phyloP scores from a whole-genome alignment of 2,113 vertebrate genomes.

The Centrocercus urophasianus region DNA sequence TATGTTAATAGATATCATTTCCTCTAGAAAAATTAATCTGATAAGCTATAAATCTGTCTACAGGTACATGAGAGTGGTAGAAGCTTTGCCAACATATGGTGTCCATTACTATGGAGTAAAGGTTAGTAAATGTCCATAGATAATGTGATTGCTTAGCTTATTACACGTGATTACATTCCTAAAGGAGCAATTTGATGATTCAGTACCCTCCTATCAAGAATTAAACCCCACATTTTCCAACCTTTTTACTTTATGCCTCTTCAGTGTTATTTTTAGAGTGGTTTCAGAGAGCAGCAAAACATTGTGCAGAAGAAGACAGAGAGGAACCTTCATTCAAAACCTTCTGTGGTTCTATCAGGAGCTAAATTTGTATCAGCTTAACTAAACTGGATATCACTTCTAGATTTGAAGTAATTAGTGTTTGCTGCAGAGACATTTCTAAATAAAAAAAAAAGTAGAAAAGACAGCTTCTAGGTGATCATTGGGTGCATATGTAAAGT shows the following conservation, averaged over 20 bases:
- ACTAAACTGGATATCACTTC: slow-evolving; percentile 26
- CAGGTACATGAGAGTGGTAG: slow-evolving; percentile 95
- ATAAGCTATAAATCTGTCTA: slow-evolving; percentile 61
- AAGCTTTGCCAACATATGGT: slow-evolving; percentile 95
- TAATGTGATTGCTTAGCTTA: slow-evolving; percentile 33
- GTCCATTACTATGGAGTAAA: slow-evolving; percentile 98
- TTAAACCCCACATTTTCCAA: slow-evolving; percentile 27
- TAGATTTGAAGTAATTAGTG: neutral
- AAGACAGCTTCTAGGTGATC: neutral
- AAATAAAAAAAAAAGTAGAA: neutral
- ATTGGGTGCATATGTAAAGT: neutral
- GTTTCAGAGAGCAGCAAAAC: neutral
- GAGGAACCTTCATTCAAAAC: neutral
- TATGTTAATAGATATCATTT: slow-evolving; percentile 22
- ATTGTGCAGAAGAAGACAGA: neutral
- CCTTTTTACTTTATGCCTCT: neutral
- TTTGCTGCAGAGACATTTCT: neutral
- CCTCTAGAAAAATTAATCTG: slow-evolving; percentile 29
- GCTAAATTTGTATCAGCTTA: neutral
- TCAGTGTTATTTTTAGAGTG: neutral
- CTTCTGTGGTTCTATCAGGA: neutral
- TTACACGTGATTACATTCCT: slow-evolving; percentile 31
- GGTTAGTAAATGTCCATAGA: slow-evolving; percentile 79
- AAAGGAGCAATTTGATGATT: slow-evolving; percentile 18
- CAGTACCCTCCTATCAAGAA: slow-evolving; percentile 10